Percentiles rank a stretch among this genome's conserved stretches.
These are phyloP conservation scores for Asbolus verrucosus DNA, from an alignment of 1,140 invertebrate species.

Conservation along the genomic window DNA sequence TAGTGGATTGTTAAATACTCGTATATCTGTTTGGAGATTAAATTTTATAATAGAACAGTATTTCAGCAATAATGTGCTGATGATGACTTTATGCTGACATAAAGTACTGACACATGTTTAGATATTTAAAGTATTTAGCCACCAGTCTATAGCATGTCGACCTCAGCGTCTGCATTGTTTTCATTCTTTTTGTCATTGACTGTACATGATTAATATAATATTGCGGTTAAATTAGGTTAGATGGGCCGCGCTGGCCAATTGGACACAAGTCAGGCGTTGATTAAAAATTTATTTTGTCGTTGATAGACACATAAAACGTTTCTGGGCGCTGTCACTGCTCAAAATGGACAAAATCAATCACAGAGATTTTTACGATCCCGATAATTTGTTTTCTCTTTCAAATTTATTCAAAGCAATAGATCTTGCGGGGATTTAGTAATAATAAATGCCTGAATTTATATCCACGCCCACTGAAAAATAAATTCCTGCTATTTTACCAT, in stretches of 20 bases:
- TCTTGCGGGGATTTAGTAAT: neutral
- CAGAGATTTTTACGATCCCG: neutral
- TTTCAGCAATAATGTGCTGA: no score
- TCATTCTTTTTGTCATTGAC: neutral
- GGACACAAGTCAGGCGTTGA: slow-evolving; percentile 1
- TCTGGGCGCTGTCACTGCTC: neutral
- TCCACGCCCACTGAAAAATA: neutral
- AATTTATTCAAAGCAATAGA: neutral
- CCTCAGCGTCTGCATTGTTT: neutral
- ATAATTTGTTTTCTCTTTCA: neutral
- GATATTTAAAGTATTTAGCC: no score
- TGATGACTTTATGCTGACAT: no score
- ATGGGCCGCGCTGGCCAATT: neutral
- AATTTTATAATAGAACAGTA: no score
- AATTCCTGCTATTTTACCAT: slow-evolving; percentile 2
- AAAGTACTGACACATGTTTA: no score
- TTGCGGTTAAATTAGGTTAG: neutral
- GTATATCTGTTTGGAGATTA: no score
- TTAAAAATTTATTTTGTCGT: slow-evolving; percentile 2
- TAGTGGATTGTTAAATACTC: no score
- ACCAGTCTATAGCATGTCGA: no score
- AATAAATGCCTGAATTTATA: neutral
- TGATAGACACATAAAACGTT: neutral
- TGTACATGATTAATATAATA: neutral
- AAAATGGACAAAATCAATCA: slow-evolving; percentile 7